Percentiles rank a stretch among this genome's conserved stretches.
phyloP scores from a whole-genome alignment of 2,113 vertebrate species.

The Cygnus buccinator region DNA sequence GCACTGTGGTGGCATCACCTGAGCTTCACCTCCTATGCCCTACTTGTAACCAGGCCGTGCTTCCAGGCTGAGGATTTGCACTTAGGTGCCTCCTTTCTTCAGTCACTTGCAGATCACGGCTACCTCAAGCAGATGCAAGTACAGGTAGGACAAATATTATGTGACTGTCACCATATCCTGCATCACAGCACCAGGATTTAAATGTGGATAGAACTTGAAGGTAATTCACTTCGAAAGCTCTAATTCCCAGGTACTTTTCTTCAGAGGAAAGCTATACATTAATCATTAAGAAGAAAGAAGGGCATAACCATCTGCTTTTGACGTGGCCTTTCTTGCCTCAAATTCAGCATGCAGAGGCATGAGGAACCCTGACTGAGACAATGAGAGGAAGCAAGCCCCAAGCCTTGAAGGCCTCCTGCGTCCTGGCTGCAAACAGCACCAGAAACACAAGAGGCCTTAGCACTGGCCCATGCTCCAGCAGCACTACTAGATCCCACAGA shows the following conservation, averaged over 20 bases:
- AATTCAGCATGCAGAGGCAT: background rate
- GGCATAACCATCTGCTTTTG: background rate
- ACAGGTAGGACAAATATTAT: background rate
- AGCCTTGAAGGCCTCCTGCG: no score
- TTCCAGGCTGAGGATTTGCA: background rate
- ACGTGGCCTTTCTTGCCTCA: background rate
- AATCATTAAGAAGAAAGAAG: conserved; percentile 41
- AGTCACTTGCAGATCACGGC: background rate
- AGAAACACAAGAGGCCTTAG: background rate
- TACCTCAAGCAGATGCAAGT: background rate
- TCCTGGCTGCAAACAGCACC: background rate
- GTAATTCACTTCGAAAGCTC: conserved; percentile 49
- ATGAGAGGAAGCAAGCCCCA: no score
- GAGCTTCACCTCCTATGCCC: background rate
- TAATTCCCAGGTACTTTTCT: conserved; percentile 50
- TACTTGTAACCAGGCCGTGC: background rate
- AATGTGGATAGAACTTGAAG: conserved; percentile 11
- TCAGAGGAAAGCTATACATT: conserved; percentile 38
- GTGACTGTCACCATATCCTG: background rate
- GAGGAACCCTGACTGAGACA: background rate
- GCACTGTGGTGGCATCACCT: background rate
- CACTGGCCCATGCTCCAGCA: background rate
- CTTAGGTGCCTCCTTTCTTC: background rate
- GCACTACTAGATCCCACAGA: background rate
- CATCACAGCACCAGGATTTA: conserved; percentile 8